A percentile compares a stretch with the other conserved stretches of the same genome.
Conservation (phyloP, 2,797 vertebrate genomes). For the Anisognathus igniventris region DNA sequence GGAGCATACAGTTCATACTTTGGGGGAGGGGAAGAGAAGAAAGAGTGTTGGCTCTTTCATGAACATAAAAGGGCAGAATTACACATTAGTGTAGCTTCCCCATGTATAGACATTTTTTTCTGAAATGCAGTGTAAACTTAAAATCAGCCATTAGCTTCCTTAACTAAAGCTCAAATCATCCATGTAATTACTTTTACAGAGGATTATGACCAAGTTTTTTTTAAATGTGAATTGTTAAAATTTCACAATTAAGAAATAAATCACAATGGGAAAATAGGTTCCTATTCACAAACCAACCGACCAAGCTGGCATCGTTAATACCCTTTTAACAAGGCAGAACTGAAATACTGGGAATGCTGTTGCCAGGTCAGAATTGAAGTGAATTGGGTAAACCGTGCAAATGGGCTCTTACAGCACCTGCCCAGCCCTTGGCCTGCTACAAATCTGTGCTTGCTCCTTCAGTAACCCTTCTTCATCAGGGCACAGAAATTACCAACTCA, state of each 20-base stretch:
- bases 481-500: not conserved
- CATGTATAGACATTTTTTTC: slow-evolving; percentile 37
- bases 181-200: not conserved
- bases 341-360: not conserved
- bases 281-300: not conserved
- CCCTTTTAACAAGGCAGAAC: not conserved
- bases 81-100: slow-evolving; percentile 54
- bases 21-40: slow-evolving; percentile 51
- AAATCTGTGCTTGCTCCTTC: not conserved
- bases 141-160: not conserved
- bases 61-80: slow-evolving; percentile 64
- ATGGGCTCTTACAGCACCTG: not conserved
- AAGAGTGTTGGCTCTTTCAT: slow-evolving; percentile 46
- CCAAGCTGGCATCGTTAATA: not conserved
- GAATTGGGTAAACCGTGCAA: not conserved
- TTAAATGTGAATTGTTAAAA: not conserved
- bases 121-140: slow-evolving; percentile 28
- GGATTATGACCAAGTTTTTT: not conserved
- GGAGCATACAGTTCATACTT: not conserved
- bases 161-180: not conserved
- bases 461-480: not conserved
- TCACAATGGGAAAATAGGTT: not conserved
- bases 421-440: not conserved
- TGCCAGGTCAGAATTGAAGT: not conserved
- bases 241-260: slow-evolving; percentile 41